Evolutionary conservation across 2,797 vertebrate genomes (phyloP), one percentile per base, ranked within the genome.

Genomic region (Girardinus metallicus): DNA sequence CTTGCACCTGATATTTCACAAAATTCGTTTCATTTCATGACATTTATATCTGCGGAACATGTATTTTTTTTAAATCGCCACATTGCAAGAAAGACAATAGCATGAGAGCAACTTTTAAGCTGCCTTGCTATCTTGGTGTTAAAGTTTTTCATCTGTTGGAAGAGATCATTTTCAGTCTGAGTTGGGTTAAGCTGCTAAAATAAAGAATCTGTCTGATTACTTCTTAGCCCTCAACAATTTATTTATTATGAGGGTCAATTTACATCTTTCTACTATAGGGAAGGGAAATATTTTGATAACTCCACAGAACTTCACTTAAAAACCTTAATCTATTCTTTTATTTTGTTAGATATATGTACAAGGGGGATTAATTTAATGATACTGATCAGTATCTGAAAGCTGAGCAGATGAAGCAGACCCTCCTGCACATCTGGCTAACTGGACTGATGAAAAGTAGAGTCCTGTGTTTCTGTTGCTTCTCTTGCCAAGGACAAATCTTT

Each of bases 401-500:
- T 73, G n/a, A 76, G 79, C 62, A 64, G 83, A 79, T 73, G 72
- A 70, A 87, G 85, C 79, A 75, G 86, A 89, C 64, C 78, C 43
- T 76, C 79, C 75, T 47, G 41, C 80, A 94, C 90, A 94, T 93
- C 86, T 93, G 91, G 87, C 84, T 81, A 47, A 4, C n/a, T 71
- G 76, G 60, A 71, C 53, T 90, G 82, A 93, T 91, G 88, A 90
- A 83, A 88, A 83, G 85, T 80, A 77, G 89, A 87, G 82, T 55
- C 78, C 73, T 84, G 62, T 87, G 87, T 92, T 88, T 84, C 86
- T 89, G 73, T 84, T 87, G 85, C 81, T 84, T 88, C 89, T 92
- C 91, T 83, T 90, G 84, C 79, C 88, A 87, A 92, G 88, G 91
- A 90, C 82, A 86, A 78, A 81, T 85, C 80, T 86, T 88, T 83